Evolutionary conservation across 2,797 vertebrate species (phyloP).

Genomic region (Chaenodraco wilsoni): DNA sequence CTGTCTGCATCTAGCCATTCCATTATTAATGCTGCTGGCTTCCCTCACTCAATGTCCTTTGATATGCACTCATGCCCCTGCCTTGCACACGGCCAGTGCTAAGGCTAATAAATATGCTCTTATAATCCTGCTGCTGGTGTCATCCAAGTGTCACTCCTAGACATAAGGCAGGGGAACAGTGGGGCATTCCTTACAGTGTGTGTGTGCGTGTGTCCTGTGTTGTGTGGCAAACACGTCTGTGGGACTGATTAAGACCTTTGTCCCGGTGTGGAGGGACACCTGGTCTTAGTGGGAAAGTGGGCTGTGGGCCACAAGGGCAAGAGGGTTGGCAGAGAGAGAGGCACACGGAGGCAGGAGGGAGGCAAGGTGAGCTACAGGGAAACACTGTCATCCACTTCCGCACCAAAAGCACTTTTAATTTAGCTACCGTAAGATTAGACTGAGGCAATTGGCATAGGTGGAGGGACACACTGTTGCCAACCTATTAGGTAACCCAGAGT

Average conservation of each 20-base stretch:
- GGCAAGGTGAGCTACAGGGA: conserved; percentile 62
- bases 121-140: conserved; percentile 81
- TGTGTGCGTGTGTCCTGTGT: not conserved
- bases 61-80: conserved; percentile 45
- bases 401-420: conserved; percentile 82
- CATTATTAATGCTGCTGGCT: conserved; percentile 51
- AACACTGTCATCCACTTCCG: conserved; percentile 76
- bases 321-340: conserved; percentile 52
- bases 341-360: conserved; percentile 46
- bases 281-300: conserved; percentile 74
- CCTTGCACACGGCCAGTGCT: conserved; percentile 49
- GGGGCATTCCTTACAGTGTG: conserved; percentile 62
- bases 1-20: conserved; percentile 23
- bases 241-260: conserved; percentile 74
- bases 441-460: conserved; percentile 71
- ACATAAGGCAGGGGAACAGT: conserved; percentile 78
- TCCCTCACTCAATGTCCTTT: conserved; percentile 32
- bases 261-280: conserved; percentile 69
- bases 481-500: conserved; percentile 69
- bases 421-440: conserved; percentile 73
- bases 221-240: conserved; percentile 44
- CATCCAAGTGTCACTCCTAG: conserved; percentile 81
- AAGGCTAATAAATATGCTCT: conserved; percentile 76
- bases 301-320: conserved; percentile 74
- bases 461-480: conserved; percentile 65